Base-by-base conservation (phyloP, 2,888 invertebrate species). In the Cantharis rufa region DNA sequence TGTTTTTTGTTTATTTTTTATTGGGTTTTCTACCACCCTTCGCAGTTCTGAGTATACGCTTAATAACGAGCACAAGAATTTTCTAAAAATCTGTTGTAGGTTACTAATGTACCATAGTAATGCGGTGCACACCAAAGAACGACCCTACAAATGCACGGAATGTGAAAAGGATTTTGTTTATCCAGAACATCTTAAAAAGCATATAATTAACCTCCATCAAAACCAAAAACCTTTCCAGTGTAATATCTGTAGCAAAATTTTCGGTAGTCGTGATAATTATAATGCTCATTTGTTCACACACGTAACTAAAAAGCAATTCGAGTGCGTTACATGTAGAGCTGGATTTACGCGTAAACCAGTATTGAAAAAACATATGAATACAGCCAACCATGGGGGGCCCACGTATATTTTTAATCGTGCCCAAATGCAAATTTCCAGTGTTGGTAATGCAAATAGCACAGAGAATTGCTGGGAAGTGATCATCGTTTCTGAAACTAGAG, bases 341-440 rank as follows among this genome's bases (percentile, higher is more conserved):
- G 48, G n/a, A 48, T 48, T n/a, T 48, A n/a, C 5, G 5, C n/a
- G n/a, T 7, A 48, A 48, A n/a, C n/a, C 13, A 5, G 5, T n/a
- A n/a, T 48, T 48, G 2, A 48, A 48, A 48, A 48, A 48, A 7
- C 48, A 48, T n/a, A n/a, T 48, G 5, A 9, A 48, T n/a, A 2
- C 1, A 7, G 1, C 1, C 3, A 1, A 48, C 7, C 48, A 48
- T 2, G 0, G 0, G 1, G n/a, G 3, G 5, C 0, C 13, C n/a
- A 7, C n/a, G 5, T 48, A 7, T 48, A 2, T 48, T n/a, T 48
- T 7, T 0, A 48, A 48, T n/a, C n/a, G n/a, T 1, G 9, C n/a
- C n/a, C 0, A 48, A 7, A n/a, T 4, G 9, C n/a, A n/a, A 48
- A n/a, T n/a, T 13, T 48, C 48, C 48, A 48, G 48, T 7, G 48